phyloP scores from a whole-genome alignment of 2,888 invertebrate species.

The Autographa pulchrina region DNA sequence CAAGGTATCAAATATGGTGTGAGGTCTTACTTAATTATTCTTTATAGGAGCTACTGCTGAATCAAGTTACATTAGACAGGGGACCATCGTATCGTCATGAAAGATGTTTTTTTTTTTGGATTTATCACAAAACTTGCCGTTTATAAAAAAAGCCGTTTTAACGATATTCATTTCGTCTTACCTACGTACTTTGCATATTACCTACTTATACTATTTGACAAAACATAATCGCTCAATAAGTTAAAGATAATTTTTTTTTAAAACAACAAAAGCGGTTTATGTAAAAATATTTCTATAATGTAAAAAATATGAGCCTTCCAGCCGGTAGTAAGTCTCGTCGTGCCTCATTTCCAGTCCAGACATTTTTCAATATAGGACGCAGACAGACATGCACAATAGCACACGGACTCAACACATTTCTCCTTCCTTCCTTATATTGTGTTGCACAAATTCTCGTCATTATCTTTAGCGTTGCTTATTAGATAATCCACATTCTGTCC shows the following conservation, averaged over 20 bases:
- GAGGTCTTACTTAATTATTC: neutral
- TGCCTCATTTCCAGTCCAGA: neutral
- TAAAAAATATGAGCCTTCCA: neutral
- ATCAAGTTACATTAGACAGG: neutral
- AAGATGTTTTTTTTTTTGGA: no score
- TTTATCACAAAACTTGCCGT: no score
- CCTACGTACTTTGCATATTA: no score
- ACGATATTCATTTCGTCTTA: no score
- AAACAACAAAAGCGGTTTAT: neutral
- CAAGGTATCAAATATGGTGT: neutral
- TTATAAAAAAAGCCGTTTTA: no score
- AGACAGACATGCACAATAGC: conserved; percentile 32
- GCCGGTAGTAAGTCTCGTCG: neutral
- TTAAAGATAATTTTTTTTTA: no score
- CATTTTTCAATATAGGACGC: conserved; percentile 17
- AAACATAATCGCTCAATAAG: no score
- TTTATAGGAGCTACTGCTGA: neutral
- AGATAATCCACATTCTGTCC: conserved; percentile 61
- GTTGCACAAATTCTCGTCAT: conserved; percentile 52
- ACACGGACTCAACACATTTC: conserved; percentile 43
- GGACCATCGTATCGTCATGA: no score
- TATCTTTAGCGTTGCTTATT: conserved; percentile 57
- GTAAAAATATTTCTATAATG: neutral
- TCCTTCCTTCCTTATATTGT: conserved; percentile 48
- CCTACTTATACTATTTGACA: no score